These are phyloP conservation scores for Apis cerana DNA, from an alignment of 1,140 invertebrate species.

Conservation along the genomic window DNA sequence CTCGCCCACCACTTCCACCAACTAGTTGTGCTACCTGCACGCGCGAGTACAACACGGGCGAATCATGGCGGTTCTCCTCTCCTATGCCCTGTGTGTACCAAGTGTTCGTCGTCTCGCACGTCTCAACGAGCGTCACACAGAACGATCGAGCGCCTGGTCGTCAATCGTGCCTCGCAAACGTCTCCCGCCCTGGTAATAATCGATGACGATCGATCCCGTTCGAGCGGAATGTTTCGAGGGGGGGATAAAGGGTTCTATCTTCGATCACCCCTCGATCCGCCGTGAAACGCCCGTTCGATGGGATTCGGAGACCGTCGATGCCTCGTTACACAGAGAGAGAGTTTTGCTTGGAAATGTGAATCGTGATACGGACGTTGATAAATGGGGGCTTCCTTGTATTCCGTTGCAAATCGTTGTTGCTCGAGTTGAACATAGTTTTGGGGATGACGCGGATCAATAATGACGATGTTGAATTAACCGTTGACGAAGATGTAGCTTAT, in stretches of 20 bases:
- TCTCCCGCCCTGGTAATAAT: constrained; percentile 14
- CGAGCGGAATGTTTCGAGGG: constrained; percentile 22
- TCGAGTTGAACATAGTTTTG: not conserved
- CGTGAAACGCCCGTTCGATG: not conserved
- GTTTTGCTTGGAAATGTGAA: not conserved
- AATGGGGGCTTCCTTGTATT: not conserved
- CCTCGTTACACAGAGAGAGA: not conserved
- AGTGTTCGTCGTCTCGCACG: constrained; percentile 49
- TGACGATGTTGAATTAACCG: not conserved
- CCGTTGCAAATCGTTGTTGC: not conserved
- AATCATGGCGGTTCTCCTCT: constrained; percentile 29
- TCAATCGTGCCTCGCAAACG: not conserved
- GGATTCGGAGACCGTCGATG: constrained; percentile 1
- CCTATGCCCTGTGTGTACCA: constrained; percentile 45
- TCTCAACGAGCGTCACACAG: constrained; percentile 62
- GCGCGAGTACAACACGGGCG: not conserved
- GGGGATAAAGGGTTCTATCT: constrained; percentile 55
- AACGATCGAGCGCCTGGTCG: constrained; percentile 35
- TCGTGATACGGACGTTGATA: not conserved
- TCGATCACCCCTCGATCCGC: constrained; percentile 2
- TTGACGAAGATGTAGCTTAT: not conserved
- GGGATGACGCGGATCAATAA: constrained; percentile 5
- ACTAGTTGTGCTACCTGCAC: constrained; percentile 27
- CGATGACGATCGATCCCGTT: constrained; percentile 56
- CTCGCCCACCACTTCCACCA: constrained; percentile 59